These are phyloP conservation scores for Apistogramma diplotaenia DNA, from an alignment of 2,113 vertebrate species.

Conservation along the genomic window DNA sequence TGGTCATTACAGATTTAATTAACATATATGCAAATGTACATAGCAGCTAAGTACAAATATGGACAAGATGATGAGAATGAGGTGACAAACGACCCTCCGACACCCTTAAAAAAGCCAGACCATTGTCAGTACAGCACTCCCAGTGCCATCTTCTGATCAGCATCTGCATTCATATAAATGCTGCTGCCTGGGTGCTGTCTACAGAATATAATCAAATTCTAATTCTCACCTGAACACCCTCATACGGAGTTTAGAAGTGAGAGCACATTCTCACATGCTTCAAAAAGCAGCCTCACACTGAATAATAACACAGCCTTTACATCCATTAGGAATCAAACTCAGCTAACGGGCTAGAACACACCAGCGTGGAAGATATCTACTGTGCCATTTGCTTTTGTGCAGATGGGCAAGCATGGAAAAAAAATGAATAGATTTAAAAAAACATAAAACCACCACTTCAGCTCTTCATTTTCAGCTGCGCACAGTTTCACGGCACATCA, in stretches of 20 bases:
- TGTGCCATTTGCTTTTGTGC: background rate
- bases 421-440: too few species aligned
- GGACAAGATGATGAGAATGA: background rate
- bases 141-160: background rate
- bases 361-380: background rate
- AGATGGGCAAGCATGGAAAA: background rate
- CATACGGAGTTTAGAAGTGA: background rate
- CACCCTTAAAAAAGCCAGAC: background rate
- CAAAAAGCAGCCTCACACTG: background rate
- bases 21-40: too few species aligned
- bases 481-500: conserved; percentile 25
- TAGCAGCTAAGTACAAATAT: background rate
- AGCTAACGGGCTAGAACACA: background rate
- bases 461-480: conserved; percentile 9
- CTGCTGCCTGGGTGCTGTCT: background rate
- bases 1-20: too few species aligned
- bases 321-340: background rate
- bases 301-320: conserved; percentile 3
- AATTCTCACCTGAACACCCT: background rate
- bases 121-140: background rate
- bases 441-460: background rate
- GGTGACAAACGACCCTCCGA: too few species aligned
- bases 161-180: background rate
- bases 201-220: background rate
- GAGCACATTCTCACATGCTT: background rate